Conservation (phyloP, 2,797 vertebrate species). For the Zenarchopterus dispar region DNA sequence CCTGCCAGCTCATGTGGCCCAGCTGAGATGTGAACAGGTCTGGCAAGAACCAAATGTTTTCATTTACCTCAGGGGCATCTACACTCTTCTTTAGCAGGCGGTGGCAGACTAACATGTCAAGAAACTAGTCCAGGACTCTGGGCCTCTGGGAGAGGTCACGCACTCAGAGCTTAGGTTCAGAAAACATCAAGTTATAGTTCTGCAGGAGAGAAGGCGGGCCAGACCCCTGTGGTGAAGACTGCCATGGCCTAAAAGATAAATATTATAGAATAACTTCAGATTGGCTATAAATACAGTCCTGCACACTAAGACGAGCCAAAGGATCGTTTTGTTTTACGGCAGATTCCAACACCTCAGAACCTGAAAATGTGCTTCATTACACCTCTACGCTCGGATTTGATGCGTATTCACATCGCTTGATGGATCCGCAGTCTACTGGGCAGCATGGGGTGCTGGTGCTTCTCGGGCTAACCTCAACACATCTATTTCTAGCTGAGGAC, state of each 20-base stretch:
- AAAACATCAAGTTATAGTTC: slow-evolving; percentile 55
- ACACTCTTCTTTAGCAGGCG: slow-evolving; percentile 70
- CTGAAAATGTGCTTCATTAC: slow-evolving; percentile 65
- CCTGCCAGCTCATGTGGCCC: slow-evolving; percentile 78
- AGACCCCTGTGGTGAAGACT: slow-evolving; percentile 10
- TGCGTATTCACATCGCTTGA: slow-evolving; percentile 62
- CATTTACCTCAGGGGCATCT: slow-evolving; percentile 80
- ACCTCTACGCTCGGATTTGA: slow-evolving; percentile 57
- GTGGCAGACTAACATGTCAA: slow-evolving; percentile 76
- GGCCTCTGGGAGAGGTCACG: slow-evolving; percentile 69
- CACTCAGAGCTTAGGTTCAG: slow-evolving; percentile 60
- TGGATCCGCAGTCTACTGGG: slow-evolving; percentile 61
- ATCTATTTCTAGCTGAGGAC: slow-evolving; percentile 75
- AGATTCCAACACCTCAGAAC: slow-evolving; percentile 55
- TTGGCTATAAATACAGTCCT: slow-evolving; percentile 15
- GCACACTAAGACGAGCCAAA: slow-evolving; percentile 13
- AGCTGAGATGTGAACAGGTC: slow-evolving; percentile 75
- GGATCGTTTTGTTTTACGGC: slow-evolving; percentile 34
- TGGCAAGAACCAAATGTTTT: slow-evolving; percentile 83
- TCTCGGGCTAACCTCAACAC: slow-evolving; percentile 75
- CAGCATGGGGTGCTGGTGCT: slow-evolving; percentile 62
- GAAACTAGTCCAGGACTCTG: slow-evolving; percentile 63
- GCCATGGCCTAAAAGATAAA: slow-evolving; percentile 3
- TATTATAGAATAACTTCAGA: slow-evolving; percentile 15
- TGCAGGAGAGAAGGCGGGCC: slow-evolving; percentile 9